Evolutionary conservation across 2,113 vertebrate genomes (phyloP).

Genomic region (Patagioenas fasciata): DNA sequence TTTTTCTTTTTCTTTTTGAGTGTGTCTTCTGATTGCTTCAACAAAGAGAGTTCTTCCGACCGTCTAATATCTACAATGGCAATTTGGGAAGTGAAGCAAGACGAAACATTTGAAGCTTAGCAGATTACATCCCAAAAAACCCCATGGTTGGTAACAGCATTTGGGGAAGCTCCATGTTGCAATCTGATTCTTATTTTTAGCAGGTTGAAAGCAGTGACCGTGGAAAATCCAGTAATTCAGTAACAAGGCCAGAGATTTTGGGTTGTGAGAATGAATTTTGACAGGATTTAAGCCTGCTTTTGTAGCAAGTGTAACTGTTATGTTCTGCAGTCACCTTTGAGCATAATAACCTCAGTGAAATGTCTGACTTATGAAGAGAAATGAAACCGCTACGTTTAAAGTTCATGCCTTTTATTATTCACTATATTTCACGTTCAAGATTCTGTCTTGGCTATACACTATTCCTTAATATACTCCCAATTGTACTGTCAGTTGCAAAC

Average conservation of each 20-base stretch:
- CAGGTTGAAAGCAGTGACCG: background rate
- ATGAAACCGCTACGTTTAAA: background rate
- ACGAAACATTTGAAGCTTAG: background rate
- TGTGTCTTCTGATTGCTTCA: conserved; percentile 81
- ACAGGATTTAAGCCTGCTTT: background rate
- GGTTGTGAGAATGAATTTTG: background rate
- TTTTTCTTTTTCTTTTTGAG: conserved; percentile 97
- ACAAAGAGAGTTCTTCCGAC: conserved; percentile 91
- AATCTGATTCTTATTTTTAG: conserved; percentile 25
- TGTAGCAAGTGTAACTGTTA: background rate
- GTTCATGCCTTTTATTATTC: background rate
- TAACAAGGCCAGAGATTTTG: background rate
- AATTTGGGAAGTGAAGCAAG: conserved; percentile 35
- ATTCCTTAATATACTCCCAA: background rate
- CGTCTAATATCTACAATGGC: conserved; percentile 87
- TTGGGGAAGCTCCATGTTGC: background rate
- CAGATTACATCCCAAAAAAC: background rate
- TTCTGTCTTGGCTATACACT: background rate
- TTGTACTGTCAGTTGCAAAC: background rate
- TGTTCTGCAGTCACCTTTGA: background rate
- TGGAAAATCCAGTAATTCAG: background rate
- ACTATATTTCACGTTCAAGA: background rate
- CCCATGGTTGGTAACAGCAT: background rate
- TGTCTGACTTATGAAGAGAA: background rate
- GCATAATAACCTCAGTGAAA: background rate